A percentile compares a stretch with the other conserved stretches of the same genome.
Evolutionary conservation across 2,888 invertebrate genomes (phyloP).

Genomic region (Neoaliturus tenellus): DNA sequence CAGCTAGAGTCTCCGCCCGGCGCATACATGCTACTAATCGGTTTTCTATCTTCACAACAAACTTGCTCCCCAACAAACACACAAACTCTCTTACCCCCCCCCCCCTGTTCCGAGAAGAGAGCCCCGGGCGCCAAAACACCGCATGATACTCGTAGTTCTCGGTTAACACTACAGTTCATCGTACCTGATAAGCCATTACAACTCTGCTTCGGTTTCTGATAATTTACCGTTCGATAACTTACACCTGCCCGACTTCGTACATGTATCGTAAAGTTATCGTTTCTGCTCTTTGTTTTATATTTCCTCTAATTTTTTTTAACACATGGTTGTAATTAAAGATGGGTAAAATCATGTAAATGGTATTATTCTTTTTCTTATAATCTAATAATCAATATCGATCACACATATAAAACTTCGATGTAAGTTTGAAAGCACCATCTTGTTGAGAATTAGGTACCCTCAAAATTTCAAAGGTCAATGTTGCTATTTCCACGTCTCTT

Average conservation of each 20-base stretch:
- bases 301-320: too few species aligned
- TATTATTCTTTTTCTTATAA: too few species aligned
- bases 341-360: too few species aligned
- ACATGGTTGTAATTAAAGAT: too few species aligned
- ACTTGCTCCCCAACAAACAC: slow-evolving; percentile 39
- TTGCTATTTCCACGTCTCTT: too few species aligned
- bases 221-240: not conserved
- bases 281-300: too few species aligned
- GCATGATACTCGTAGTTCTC: not conserved
- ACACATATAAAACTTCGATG: too few species aligned
- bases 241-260: not conserved
- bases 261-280: too few species aligned
- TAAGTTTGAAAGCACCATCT: too few species aligned
- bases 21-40: slow-evolving; percentile 18
- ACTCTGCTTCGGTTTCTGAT: not conserved
- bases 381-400: too few species aligned
- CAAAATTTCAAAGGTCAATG: too few species aligned
- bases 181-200: slow-evolving; percentile 24
- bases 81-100: slow-evolving; percentile 16
- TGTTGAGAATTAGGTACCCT: too few species aligned
- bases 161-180: not conserved
- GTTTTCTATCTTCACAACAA: slow-evolving; percentile 41
- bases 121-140: not conserved
- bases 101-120: not conserved
- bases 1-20: not conserved